phyloP scores from a whole-genome alignment of 2,888 invertebrate species.

The Heliconius erato region DNA sequence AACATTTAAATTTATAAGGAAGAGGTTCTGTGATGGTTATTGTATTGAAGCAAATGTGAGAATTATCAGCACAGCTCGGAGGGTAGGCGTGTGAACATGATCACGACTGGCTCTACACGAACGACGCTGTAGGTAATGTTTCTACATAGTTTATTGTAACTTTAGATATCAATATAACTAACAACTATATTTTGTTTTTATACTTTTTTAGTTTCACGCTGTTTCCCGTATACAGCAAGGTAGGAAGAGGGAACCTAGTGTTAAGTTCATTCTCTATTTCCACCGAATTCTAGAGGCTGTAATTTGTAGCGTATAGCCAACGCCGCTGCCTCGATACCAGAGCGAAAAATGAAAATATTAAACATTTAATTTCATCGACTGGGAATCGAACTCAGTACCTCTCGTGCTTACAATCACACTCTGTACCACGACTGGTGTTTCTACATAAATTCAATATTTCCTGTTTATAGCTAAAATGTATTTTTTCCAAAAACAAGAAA shows the following conservation, averaged over 20 bases:
- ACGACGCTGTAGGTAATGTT: constrained; percentile 35
- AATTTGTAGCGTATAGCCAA: too few relatives aligned
- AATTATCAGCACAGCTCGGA: constrained; percentile 49
- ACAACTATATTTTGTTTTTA: background rate
- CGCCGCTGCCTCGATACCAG: too few relatives aligned
- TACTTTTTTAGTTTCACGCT: too few relatives aligned
- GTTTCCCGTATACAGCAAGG: too few relatives aligned
- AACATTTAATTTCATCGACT: too few relatives aligned
- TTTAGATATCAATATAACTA: background rate
- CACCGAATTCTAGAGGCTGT: too few relatives aligned
- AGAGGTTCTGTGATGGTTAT: constrained; percentile 55
- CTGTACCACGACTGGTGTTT: too few relatives aligned
- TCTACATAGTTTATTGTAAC: constrained; percentile 15
- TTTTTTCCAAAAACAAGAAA: background rate
- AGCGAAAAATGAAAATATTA: too few relatives aligned
- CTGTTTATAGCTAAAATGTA: background rate
- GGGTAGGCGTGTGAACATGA: constrained; percentile 66
- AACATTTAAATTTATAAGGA: constrained; percentile 60
- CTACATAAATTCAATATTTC: background rate
- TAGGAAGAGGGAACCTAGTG: too few relatives aligned
- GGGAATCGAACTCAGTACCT: too few relatives aligned
- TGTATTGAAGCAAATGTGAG: constrained; percentile 55
- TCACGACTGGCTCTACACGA: constrained; percentile 61
- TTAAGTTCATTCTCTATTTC: too few relatives aligned
- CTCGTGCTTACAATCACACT: too few relatives aligned